Percentiles rank a stretch among this genome's conserved stretches.
Conservation (phyloP, 2,888 invertebrate species). For the Tetranychus piercei region DNA sequence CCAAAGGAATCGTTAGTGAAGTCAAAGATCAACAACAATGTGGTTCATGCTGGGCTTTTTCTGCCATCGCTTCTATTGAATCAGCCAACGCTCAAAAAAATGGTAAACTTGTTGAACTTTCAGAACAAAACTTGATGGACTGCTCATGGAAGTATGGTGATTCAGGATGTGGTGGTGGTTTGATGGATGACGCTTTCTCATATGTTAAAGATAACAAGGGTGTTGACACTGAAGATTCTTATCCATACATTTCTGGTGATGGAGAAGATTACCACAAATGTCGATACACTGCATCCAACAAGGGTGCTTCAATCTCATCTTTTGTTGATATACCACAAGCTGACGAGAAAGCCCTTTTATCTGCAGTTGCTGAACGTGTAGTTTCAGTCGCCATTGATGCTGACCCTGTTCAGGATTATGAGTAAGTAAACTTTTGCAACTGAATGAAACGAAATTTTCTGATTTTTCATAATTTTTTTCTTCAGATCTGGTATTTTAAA, state of each 20-base stretch:
- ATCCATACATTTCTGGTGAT: conserved; percentile 31
- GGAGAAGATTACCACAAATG: conserved; percentile 22
- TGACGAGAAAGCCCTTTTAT: conserved; percentile 28
- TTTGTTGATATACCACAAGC: conserved; percentile 26
- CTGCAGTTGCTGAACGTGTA: conserved; percentile 20
- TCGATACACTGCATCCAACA: conserved; percentile 22
- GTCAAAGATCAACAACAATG: conserved; percentile 79
- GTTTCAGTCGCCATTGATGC: conserved; percentile 29
- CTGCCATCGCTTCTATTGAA: conserved; percentile 39
- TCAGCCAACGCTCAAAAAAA: too few relatives aligned
- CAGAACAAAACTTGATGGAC: too few relatives aligned
- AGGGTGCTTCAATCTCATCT: conserved; percentile 25
- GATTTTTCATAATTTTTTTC: too few relatives aligned
- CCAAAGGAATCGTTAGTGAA: conserved; percentile 58
- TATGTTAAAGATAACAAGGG: conserved; percentile 52
- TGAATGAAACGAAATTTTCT: too few relatives aligned
- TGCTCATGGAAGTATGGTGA: too few relatives aligned
- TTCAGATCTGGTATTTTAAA: too few relatives aligned
- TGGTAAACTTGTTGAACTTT: too few relatives aligned
- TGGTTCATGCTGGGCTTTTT: conserved; percentile 85
- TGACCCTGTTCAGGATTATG: not conserved
- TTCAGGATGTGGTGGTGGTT: conserved; percentile 44
- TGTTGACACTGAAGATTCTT: conserved; percentile 39
- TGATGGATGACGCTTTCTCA: conserved; percentile 60
- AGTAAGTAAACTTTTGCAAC: too few relatives aligned